A percentile compares a stretch with the other conserved stretches of the same genome.
Conservation (phyloP, 2,113 vertebrate species). For the Pachypanchax playfairii region DNA sequence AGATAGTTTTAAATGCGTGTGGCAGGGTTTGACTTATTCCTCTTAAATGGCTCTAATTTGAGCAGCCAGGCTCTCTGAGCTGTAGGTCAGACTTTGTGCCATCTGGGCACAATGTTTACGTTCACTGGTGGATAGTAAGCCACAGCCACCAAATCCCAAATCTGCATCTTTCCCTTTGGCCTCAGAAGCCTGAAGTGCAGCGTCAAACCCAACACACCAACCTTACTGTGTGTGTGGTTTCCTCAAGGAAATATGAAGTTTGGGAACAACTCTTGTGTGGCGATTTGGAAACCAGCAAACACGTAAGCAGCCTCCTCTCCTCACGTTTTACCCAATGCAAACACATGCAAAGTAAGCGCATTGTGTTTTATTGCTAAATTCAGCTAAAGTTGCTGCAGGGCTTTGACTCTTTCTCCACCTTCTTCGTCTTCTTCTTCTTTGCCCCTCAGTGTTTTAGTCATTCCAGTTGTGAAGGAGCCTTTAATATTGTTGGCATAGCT, state of each 20-base stretch:
- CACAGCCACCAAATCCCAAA: conserved; percentile 44
- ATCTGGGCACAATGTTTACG: conserved; percentile 71
- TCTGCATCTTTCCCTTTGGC: conserved; percentile 22
- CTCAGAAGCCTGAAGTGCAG: too few species aligned
- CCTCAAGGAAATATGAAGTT: conserved; percentile 41
- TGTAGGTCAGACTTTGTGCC: conserved; percentile 65
- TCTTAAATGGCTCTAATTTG: conserved; percentile 69
- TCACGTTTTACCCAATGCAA: conserved; percentile 57
- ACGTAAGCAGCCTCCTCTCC: conserved; percentile 48
- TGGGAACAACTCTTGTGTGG: conserved; percentile 42
- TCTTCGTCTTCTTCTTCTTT: conserved; percentile 31
- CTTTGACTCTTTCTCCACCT: conserved; percentile 14
- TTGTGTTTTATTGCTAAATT: conserved; percentile 69
- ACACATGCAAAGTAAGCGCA: conserved; percentile 50
- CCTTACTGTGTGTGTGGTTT: conserved; percentile 58
- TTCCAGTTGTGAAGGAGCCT: conserved; percentile 76
- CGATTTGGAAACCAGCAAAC: conserved; percentile 34
- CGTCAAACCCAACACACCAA: conserved; percentile 46
- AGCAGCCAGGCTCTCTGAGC: conserved; percentile 61
- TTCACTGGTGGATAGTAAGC: conserved; percentile 59
- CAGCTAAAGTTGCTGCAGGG: conserved; percentile 61
- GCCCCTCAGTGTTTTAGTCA: conserved; percentile 71
- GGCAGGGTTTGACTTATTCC: conserved; percentile 69
- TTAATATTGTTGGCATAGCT: conserved; percentile 79
- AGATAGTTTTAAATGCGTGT: conserved; percentile 53